Conservation (phyloP, 2,797 vertebrate species). For the Rhabdophis nuchalis region DNA sequence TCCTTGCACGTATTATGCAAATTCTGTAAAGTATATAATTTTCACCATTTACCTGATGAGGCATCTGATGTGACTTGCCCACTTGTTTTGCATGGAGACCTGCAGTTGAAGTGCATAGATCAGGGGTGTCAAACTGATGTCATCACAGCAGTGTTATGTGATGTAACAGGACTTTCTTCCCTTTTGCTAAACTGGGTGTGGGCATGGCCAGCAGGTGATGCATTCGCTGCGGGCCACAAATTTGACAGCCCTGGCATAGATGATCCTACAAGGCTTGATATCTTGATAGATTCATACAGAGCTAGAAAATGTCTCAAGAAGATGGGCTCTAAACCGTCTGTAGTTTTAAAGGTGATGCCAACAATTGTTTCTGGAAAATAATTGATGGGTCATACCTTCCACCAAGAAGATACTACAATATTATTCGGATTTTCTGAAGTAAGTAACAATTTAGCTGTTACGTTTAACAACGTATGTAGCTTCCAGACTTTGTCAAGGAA, state of each 20-base stretch:
- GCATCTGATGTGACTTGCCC: not conserved
- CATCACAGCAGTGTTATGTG: too few species aligned
- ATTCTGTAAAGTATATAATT: not conserved
- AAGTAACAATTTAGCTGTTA: not conserved
- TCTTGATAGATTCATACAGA: not conserved
- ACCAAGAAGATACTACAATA: not conserved
- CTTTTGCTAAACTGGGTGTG: not conserved
- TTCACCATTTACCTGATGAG: not conserved
- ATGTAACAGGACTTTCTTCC: too few species aligned
- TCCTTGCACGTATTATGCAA: not conserved
- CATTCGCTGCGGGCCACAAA: rapidly evolving
- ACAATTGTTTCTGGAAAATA: not conserved
- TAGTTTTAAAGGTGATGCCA: not conserved
- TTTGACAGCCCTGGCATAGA: not conserved
- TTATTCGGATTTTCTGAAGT: not conserved
- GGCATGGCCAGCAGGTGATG: too few species aligned
- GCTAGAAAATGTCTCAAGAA: not conserved
- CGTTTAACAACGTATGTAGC: not conserved
- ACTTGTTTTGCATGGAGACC: not conserved
- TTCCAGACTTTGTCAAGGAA: not conserved
- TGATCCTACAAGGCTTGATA: not conserved
- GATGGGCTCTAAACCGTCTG: not conserved
- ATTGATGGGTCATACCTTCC: not conserved
- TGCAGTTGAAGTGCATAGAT: not conserved
- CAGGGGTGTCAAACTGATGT: too few species aligned